Percentiles rank a stretch among this genome's conserved stretches.
Conservation (phyloP, 1,140 invertebrate species). For the Coelopa frigida region DNA sequence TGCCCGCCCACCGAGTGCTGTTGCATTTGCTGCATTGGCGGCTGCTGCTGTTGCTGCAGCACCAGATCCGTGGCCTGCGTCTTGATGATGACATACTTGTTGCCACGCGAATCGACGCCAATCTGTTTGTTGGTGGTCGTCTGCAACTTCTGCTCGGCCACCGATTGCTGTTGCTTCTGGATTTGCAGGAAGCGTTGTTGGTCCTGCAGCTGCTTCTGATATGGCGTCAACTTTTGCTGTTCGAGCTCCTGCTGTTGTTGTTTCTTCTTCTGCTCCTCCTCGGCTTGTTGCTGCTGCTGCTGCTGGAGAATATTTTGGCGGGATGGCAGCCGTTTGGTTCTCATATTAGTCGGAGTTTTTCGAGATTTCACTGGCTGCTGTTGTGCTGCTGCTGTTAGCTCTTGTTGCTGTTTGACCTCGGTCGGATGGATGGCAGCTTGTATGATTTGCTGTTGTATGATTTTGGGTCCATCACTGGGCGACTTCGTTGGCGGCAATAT, state of each 20-base stretch:
- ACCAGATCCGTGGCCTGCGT: not conserved
- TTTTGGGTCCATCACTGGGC: constrained; percentile 2
- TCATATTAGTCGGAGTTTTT: too few relatives aligned
- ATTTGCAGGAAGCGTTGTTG: constrained; percentile 11
- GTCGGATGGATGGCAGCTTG: too few relatives aligned
- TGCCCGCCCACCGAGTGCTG: constrained; percentile 3
- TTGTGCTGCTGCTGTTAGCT: too few relatives aligned
- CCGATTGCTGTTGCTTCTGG: not conserved
- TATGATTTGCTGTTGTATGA: constrained; percentile 14
- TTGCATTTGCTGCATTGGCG: not conserved
- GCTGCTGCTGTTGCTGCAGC: constrained; percentile 1
- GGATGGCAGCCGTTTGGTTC: not conserved
- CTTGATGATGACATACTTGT: constrained; percentile 9
- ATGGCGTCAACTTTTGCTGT: not conserved
- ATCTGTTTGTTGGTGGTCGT: constrained; percentile 6
- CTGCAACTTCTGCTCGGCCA: not conserved
- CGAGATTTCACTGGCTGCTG: too few relatives aligned
- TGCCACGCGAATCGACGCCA: constrained; percentile 1
- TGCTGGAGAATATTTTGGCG: constrained; percentile 11
- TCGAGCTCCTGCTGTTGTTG: not conserved
- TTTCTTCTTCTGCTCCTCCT: constrained; percentile 15
- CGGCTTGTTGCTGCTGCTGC: constrained; percentile 20
- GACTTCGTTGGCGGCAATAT: too few relatives aligned
- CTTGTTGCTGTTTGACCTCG: too few relatives aligned
- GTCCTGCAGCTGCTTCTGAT: too few relatives aligned